Base-by-base conservation (phyloP, 2,888 invertebrate genomes). In the Orthosia incerta region DNA sequence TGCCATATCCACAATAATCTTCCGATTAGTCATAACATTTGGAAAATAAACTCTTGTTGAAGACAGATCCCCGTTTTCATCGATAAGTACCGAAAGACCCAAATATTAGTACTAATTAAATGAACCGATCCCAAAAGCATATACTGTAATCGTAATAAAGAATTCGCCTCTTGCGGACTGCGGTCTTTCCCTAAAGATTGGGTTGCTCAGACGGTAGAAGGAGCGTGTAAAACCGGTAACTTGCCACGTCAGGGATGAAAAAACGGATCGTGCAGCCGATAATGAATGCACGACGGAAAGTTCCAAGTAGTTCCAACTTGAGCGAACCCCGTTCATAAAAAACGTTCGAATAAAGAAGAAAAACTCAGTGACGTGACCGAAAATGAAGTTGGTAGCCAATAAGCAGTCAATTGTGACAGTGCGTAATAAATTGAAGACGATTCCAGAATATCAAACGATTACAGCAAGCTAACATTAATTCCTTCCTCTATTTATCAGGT, bases 281-380 rank as follows among this genome's bases (percentile, higher is more conserved):
- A 80, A 79, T 81, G 70, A 71, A 83, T 74, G 75, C 81, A 81
- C 63, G 80, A 81, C 84, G 81, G 80, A 79, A 81, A 81, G 80
- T 81, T 74, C 80, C 70, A 80, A 61, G 57, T 67, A 81, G 80
- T 81, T 74, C 80, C 70, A 80, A 61, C 60, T 65, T 20, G 73
- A 83, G 57, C 50, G 61, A 56, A 59, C 74, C 62, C 70, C 15
- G 66, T 51, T 66, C 12, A 68, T 68, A 81, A 83, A n/a, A 80
- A 83, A 80, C 56, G 39, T 74, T 68, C 39, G 63, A 56, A 68
- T 67, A 71, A 31, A 77, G 53, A 67, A 71, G 79, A 72, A 72
- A 62, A 82, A 77, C 66, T 55, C 60, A 51, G 61, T 62, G 64
- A 78, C 57, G 83, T 50, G 68, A 61, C 56, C 67, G 53, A 72